Conservation (phyloP, 2,888 invertebrate genomes). For the Seira sanloemensis region DNA sequence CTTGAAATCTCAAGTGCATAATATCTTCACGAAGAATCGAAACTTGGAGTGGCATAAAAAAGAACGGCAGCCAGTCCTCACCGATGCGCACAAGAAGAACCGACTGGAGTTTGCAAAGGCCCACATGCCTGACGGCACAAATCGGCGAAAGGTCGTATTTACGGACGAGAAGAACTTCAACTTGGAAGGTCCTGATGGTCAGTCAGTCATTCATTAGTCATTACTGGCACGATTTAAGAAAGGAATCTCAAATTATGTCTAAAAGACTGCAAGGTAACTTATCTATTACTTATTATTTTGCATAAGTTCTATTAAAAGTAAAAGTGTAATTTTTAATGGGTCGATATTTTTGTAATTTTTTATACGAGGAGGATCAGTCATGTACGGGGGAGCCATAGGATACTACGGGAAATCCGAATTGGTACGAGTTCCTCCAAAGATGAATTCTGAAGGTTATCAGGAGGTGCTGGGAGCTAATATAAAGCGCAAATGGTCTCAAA, state of each 20-base stretch:
- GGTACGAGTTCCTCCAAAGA: background rate
- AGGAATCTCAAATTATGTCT: constrained; percentile 34
- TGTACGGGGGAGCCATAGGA: constrained; percentile 44
- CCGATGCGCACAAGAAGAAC: background rate
- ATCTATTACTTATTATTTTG: background rate
- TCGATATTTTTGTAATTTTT: background rate
- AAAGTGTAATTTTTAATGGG: background rate
- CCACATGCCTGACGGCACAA: constrained; percentile 13
- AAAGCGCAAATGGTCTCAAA: constrained; percentile 5
- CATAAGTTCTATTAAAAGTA: too few species aligned
- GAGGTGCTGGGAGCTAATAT: constrained; percentile 10
- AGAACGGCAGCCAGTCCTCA: constrained; percentile 16
- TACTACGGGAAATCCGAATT: constrained; percentile 35
- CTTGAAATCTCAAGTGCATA: too few species aligned
- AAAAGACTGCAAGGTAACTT: constrained; percentile 39
- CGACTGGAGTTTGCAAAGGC: constrained; percentile 23
- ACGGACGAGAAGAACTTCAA: constrained; percentile 51
- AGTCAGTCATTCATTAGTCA: too few species aligned
- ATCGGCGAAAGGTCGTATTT: constrained; percentile 40
- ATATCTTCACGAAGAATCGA: too few species aligned
- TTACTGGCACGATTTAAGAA: constrained; percentile 39
- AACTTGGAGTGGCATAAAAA: constrained; percentile 7
- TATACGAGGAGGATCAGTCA: constrained; percentile 26
- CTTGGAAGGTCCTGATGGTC: constrained; percentile 43
- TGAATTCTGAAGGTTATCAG: constrained; percentile 34